Evolutionary conservation across 1,140 invertebrate species (phyloP).

Genomic region (Ips nitidus): DNA sequence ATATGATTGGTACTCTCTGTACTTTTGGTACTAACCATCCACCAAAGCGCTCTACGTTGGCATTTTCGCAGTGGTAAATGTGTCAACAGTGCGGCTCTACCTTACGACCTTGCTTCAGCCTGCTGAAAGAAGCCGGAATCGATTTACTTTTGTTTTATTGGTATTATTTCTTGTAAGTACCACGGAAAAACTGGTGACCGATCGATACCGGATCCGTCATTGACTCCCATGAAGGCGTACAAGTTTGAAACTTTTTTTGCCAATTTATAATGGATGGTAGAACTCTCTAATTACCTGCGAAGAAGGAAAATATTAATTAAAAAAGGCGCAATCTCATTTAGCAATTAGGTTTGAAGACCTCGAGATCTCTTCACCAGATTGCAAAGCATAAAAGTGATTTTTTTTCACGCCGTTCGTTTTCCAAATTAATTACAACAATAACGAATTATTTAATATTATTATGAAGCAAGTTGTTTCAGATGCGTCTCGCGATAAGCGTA

Average conservation of each 20-base stretch:
- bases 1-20: too few relatives aligned
- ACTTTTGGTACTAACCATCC: too few relatives aligned
- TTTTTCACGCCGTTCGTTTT: background rate
- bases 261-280: background rate
- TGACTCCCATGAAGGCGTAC: background rate
- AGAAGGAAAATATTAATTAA: background rate
- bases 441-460: background rate
- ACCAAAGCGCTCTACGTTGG: too few relatives aligned
- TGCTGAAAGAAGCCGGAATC: conserved; percentile 3
- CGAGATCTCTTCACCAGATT: background rate
- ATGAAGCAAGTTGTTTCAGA: background rate
- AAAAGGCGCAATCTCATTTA: background rate
- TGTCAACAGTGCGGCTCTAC: too few relatives aligned
- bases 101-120: background rate
- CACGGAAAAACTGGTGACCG: background rate
- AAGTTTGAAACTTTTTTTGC: background rate
- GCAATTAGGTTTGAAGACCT: background rate
- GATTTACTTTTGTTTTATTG: conserved; percentile 5
- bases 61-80: too few relatives aligned
- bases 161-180: background rate
- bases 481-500: background rate
- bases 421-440: background rate
- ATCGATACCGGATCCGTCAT: background rate
- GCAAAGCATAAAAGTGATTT: background rate
- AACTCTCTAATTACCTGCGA: background rate